These are phyloP conservation scores for Archilochus colubris DNA, from an alignment of 2,113 vertebrate species.

Conservation along the genomic window DNA sequence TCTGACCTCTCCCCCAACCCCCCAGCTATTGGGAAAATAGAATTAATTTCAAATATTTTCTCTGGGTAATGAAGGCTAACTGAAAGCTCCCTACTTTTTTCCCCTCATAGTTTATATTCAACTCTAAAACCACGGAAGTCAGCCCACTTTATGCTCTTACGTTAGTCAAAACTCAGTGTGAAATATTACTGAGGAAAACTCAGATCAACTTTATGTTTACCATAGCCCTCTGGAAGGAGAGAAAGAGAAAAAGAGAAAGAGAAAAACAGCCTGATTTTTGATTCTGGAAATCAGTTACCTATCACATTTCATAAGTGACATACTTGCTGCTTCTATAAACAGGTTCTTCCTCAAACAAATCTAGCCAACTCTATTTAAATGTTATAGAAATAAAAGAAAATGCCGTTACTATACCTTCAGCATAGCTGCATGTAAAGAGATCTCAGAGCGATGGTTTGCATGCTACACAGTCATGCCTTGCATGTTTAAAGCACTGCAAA, in stretches of 20 bases:
- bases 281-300: slow-evolving; percentile 5
- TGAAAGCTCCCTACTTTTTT: background rate
- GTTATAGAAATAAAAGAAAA: slow-evolving; percentile 24
- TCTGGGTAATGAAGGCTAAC: background rate
- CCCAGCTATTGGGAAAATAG: background rate
- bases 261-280: slow-evolving; percentile 42
- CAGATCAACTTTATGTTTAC: slow-evolving; percentile 35
- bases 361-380: background rate
- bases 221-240: slow-evolving; percentile 44
- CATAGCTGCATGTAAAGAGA: slow-evolving; percentile 66
- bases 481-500: slow-evolving; percentile 64
- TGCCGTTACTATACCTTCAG: slow-evolving; percentile 63
- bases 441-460: slow-evolving; percentile 48
- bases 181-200: slow-evolving; percentile 50
- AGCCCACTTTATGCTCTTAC: background rate
- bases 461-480: slow-evolving; percentile 48
- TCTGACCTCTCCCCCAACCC: background rate
- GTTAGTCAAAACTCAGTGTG: background rate
- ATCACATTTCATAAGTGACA: slow-evolving; percentile 1
- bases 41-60: background rate
- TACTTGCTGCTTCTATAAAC: background rate
- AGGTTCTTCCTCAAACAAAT: slow-evolving; percentile 31
- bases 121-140: background rate
- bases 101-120: background rate
- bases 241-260: slow-evolving; percentile 45